These are phyloP conservation scores for Junonia oenone DNA, from an alignment of 2,888 invertebrate genomes.

Conservation along the genomic window DNA sequence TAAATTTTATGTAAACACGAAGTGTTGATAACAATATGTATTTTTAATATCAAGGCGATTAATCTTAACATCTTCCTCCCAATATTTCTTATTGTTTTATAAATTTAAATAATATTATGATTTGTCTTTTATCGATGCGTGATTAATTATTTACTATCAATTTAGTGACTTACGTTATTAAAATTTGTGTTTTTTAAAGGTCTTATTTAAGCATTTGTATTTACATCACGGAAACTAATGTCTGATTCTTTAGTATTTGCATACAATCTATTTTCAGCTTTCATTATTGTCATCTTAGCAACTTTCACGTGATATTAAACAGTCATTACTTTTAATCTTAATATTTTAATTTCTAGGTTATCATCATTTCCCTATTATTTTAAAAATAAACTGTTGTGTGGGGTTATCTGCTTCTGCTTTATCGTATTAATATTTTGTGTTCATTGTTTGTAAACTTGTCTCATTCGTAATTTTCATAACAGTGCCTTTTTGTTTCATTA, in stretches of 20 bases:
- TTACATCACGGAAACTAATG: too few species aligned
- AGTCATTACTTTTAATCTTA: slow-evolving; percentile 12
- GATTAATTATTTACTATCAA: too few species aligned
- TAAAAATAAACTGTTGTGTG: slow-evolving; percentile 36
- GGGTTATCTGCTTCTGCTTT: slow-evolving; percentile 37
- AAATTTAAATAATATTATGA: too few species aligned
- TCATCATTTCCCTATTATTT: slow-evolving; percentile 44
- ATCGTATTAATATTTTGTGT: slow-evolving; percentile 17
- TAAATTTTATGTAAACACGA: background rate
- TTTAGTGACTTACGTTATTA: too few species aligned
- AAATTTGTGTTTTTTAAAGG: too few species aligned
- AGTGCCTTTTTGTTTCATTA: slow-evolving; percentile 14
- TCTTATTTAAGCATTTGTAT: too few species aligned
- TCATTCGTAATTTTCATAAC: slow-evolving; percentile 8
- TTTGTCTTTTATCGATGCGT: too few species aligned
- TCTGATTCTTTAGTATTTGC: too few species aligned
- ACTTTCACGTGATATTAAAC: slow-evolving; percentile 7
- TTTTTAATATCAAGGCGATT: background rate
- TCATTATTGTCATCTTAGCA: background rate
- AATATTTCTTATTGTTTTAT: too few species aligned
- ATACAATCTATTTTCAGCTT: too few species aligned
- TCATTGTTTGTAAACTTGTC: slow-evolving; percentile 14
- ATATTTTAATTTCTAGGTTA: slow-evolving; percentile 20
- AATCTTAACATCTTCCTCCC: background rate
- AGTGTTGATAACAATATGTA: background rate